Evolutionary conservation across 2,888 invertebrate species (phyloP), one percentile per base, ranked within the genome.

Genomic region (Cantharis rufa): DNA sequence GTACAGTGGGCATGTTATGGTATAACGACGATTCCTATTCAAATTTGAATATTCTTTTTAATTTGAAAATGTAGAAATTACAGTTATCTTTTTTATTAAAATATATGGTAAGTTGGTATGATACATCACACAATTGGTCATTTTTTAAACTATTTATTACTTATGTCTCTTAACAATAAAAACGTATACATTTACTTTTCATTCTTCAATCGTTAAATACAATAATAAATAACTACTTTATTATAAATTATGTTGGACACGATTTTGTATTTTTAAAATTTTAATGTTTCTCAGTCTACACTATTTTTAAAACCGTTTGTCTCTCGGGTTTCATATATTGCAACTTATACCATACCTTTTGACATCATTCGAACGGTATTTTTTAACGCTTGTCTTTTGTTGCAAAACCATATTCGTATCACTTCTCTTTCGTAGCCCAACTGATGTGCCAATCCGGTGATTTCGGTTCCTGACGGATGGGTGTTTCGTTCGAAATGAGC

Each of bases 371-470:
- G 91, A 81, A 98, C 97, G n/a, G 98, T 98, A 88, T 98, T 98
- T 89, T 98, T 98, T 82, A 98, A 91, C 1, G 98, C 98, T 89
- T 99, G 98, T 74, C 98, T 92, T 89, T 98, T 98, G 90, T 99
- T 99, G 90, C 98, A 99, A 90, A 99, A 99, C 98, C 99, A 99
- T 89, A 99, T 98, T 88, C 98, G 91, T 85, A 99, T 98, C 72
- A 98, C 98, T 90, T 99, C 98, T 73, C 98, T 92, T 87, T 98
- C 98, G 89, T 98, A 98, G 82, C 98, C 98, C 76, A 99, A 90
- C 87, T 97, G 97, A 87, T 98, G 97, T 13, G 98, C 97, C 82
- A 98, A 90, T 62, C 96, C 96, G 15, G 98, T 98, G 87, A 98
- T 98, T 91, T 98, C 98, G 78, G 97, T 96, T 98, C 98, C 98